A percentile compares a stretch with the other conserved stretches of the same genome.
Evolutionary conservation across 2,888 invertebrate species (phyloP).

Genomic region (Cephus pygmeus): DNA sequence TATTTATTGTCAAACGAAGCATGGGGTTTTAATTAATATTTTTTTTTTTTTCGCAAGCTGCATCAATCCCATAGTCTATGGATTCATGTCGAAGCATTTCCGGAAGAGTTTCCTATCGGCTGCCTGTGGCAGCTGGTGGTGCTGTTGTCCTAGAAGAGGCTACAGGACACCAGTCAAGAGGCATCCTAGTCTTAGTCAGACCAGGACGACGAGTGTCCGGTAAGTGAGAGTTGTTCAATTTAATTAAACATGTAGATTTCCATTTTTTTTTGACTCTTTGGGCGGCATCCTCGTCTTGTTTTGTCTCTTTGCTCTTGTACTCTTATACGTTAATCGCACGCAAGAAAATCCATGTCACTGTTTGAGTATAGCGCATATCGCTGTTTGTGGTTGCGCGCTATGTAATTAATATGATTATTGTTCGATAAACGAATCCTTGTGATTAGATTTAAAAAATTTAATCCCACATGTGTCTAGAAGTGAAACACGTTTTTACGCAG

Average conservation of each 20-base stretch:
- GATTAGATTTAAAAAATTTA: not conserved
- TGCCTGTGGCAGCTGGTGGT: constrained; percentile 64
- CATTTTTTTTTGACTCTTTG: not conserved
- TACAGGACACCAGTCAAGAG: constrained; percentile 55
- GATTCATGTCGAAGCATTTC: constrained; percentile 80
- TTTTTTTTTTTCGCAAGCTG: constrained; percentile 66
- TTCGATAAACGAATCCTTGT: not conserved
- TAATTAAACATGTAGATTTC: not conserved
- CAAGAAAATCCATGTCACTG: not conserved
- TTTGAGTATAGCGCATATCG: not conserved
- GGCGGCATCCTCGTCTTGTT: not conserved
- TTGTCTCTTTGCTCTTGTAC: not conserved
- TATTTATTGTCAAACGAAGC: too few species aligned
- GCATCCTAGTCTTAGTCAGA: constrained; percentile 63
- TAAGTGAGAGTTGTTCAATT: constrained; percentile 30
- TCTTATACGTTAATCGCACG: not conserved
- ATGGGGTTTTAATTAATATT: not conserved
- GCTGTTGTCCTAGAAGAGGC: constrained; percentile 53
- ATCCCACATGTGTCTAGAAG: not conserved
- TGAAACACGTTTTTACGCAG: constrained; percentile 13
- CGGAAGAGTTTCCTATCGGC: constrained; percentile 70
- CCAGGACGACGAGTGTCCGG: constrained; percentile 64
- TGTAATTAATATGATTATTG: not conserved
- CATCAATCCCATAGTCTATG: constrained; percentile 79
- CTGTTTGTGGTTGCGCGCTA: not conserved